A percentile compares a stretch with the other conserved stretches of the same genome.
Evolutionary conservation across 2,113 vertebrate species (phyloP).

Genomic region (Forbesichthys papilliferus): DNA sequence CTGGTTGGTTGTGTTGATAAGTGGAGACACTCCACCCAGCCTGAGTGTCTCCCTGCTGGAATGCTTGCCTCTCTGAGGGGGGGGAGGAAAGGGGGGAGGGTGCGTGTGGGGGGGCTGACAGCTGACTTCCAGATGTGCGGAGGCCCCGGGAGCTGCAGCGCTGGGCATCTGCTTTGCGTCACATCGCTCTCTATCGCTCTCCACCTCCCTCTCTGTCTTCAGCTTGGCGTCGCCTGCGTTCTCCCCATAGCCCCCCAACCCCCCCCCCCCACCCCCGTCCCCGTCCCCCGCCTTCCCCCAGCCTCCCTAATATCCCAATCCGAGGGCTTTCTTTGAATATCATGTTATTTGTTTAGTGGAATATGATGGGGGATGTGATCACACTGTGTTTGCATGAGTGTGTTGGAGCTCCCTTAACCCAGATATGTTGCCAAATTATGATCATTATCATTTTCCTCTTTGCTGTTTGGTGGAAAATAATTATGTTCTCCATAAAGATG

Average conservation of each 20-base stretch:
- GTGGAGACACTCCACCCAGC: constrained; percentile 74
- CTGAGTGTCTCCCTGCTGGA: constrained; percentile 76
- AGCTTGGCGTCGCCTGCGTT: background rate
- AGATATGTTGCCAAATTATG: background rate
- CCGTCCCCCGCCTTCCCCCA: background rate
- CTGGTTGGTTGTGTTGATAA: constrained; percentile 74
- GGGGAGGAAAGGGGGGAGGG: constrained; percentile 46
- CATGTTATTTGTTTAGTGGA: background rate
- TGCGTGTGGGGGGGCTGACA: constrained; percentile 64
- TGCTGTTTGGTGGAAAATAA: background rate
- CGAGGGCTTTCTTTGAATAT: background rate
- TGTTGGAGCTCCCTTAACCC: background rate
- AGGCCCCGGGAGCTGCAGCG: constrained; percentile 43
- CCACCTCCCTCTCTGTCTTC: background rate
- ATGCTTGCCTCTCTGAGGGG: constrained; percentile 69
- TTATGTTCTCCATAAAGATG: background rate
- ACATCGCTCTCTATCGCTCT: constrained; percentile 45
- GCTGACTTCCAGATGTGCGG: constrained; percentile 81
- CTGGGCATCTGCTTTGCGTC: constrained; percentile 73
- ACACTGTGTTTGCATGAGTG: background rate
- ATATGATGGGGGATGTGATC: background rate
- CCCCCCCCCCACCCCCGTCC: background rate
- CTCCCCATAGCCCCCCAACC: background rate
- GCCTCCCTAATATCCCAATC: constrained; percentile 4
- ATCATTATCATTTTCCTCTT: background rate